These are phyloP conservation scores for Cheirogaleus medius DNA, from an alignment of 2,113 vertebrate species.

Conservation along the genomic window DNA sequence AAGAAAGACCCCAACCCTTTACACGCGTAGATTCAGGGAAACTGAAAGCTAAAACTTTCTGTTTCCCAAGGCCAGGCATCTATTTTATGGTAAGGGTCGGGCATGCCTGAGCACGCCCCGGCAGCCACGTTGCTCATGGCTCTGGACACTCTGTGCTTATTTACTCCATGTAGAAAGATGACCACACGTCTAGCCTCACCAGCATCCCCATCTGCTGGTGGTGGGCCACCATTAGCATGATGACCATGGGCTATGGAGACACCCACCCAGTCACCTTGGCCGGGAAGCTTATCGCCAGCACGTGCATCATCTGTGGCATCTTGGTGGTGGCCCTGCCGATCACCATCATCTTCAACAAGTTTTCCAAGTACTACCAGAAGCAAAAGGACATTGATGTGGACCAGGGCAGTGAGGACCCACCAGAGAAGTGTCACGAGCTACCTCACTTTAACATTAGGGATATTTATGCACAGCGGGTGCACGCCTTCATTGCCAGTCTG, in stretches of 20 bases:
- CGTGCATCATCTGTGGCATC: conserved; percentile 95
- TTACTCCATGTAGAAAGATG: conserved; percentile 94
- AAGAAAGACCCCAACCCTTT: no score
- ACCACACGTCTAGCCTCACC: conserved; percentile 88
- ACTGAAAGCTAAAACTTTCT: no score
- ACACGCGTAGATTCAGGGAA: no score
- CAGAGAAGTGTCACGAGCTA: conserved; percentile 87
- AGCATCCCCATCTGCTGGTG: conserved; percentile 96
- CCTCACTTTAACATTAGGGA: conserved; percentile 95
- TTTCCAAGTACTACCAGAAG: conserved; percentile 95
- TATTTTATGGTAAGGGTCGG: no score
- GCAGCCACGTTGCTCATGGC: no score
- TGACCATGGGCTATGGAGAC: conserved; percentile 97
- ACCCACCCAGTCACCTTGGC: conserved; percentile 91
- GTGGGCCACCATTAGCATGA: conserved; percentile 99
- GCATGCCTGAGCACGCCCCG: no score
- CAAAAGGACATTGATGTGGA: conserved; percentile 90
- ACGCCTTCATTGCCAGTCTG: conserved; percentile 89
- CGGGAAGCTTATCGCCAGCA: conserved; percentile 92
- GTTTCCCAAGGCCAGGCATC: no score
- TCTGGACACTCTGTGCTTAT: conserved; percentile 94
- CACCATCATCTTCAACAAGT: conserved; percentile 98
- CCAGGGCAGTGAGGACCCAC: conserved; percentile 84
- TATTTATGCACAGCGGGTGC: conserved; percentile 91
- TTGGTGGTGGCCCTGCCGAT: conserved; percentile 96